A percentile compares a stretch with the other conserved stretches of the same genome.
phyloP scores from a whole-genome alignment of 2,888 invertebrate species.

The Ochropacha duplaris region DNA sequence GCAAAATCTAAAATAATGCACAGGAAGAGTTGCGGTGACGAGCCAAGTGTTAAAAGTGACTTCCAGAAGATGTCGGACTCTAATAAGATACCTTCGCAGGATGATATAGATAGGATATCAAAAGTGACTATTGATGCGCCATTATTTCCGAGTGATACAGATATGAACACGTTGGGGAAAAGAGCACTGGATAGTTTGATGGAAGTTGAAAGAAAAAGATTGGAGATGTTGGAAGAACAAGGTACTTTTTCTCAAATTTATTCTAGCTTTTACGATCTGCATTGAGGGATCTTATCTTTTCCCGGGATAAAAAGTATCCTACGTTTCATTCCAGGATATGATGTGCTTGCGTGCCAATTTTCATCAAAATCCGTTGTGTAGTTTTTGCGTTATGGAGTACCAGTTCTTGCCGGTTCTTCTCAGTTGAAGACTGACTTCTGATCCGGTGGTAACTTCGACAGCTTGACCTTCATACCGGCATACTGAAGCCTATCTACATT shows the following conservation, averaged over 20 bases:
- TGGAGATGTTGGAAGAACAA: conserved; percentile 94
- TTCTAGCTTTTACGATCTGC: too few relatives aligned
- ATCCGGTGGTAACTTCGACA: too few relatives aligned
- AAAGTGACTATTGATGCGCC: conserved; percentile 93
- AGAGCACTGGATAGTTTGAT: conserved; percentile 93
- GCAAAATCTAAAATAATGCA: conserved; percentile 46
- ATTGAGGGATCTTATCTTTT: too few relatives aligned
- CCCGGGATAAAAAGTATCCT: too few relatives aligned
- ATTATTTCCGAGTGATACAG: conserved; percentile 86
- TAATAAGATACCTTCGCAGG: conserved; percentile 87
- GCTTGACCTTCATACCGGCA: too few relatives aligned
- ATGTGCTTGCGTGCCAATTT: too few relatives aligned
- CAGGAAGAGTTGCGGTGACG: conserved; percentile 77
- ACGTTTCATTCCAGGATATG: too few relatives aligned
- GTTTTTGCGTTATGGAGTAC: too few relatives aligned
- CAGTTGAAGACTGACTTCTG: too few relatives aligned
- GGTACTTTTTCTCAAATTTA: conserved; percentile 76
- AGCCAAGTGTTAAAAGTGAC: conserved; percentile 59
- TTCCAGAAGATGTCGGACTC: conserved; percentile 64
- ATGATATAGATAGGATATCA: conserved; percentile 94
- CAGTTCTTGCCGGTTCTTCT: too few relatives aligned
- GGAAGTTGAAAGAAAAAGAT: conserved; percentile 94
- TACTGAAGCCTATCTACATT: too few relatives aligned
- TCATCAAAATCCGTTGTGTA: too few relatives aligned
- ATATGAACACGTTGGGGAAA: conserved; percentile 86